Percentiles rank a stretch among this genome's conserved stretches.
phyloP scores from a whole-genome alignment of 2,888 invertebrate genomes.

The Listrodromus nycthemerus region DNA sequence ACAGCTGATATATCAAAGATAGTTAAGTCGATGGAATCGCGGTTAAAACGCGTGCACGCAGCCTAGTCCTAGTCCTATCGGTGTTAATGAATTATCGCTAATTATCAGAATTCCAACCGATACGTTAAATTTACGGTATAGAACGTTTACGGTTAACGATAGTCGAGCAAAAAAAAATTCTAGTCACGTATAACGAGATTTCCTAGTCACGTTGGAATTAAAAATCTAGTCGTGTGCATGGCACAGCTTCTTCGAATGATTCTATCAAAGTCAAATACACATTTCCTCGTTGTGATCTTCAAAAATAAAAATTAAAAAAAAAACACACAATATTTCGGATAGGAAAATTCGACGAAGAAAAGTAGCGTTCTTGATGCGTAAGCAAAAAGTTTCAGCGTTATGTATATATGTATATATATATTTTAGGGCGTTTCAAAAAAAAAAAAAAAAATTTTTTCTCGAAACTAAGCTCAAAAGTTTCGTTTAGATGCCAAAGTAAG shows the following conservation, averaged over 20 bases:
- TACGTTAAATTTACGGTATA: constrained; percentile 19
- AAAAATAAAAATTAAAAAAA: background rate
- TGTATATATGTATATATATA: background rate
- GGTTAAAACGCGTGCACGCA: constrained; percentile 18
- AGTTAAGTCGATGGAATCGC: constrained; percentile 70
- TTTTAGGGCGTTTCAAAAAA: too few species aligned
- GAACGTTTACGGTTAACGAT: background rate
- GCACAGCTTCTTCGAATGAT: background rate
- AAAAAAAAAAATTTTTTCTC: too few species aligned
- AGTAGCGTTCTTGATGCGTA: background rate
- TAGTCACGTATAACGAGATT: constrained; percentile 19
- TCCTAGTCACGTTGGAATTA: constrained; percentile 11
- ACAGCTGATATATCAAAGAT: constrained; percentile 80
- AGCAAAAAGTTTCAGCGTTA: background rate
- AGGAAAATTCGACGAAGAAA: background rate
- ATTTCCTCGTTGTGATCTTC: background rate
- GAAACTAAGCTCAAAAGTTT: too few species aligned
- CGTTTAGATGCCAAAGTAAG: too few species aligned
- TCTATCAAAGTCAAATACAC: background rate
- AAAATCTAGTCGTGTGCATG: constrained; percentile 6
- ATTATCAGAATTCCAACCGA: constrained; percentile 42
- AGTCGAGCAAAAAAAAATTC: constrained; percentile 8
- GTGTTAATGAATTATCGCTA: constrained; percentile 16
- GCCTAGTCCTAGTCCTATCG: constrained; percentile 31
- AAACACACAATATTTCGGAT: background rate